Base-by-base conservation (phyloP, 1,140 invertebrate genomes). In the Apis florea region DNA sequence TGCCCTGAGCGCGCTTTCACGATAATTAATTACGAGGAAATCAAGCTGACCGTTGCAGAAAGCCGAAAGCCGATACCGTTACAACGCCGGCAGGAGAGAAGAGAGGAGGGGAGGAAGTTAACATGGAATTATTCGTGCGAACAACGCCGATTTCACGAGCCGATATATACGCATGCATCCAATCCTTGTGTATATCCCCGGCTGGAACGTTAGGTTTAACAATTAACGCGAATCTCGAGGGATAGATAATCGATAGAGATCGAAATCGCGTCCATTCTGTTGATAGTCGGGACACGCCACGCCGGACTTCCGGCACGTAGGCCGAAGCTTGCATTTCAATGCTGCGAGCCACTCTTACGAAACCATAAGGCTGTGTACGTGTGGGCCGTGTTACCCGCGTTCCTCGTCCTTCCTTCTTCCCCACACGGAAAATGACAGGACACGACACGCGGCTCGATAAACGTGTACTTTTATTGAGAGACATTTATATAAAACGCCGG, bases 311-410 rank as follows among this genome's bases (percentile, higher is more conserved):
- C 85, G 85, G 85, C 84, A 86, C 84, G 71, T 86, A 67, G 79
- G 13, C 85, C 40, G n/a, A 85, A 83, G 85, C 85, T 86, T 86
- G 85, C 85, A 86, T 86, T 83, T 86, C 76, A 86, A 86, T 86
- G 63, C 47, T 53, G 24, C 61, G 61, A 26, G 59, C 31, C 53
- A 40, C 51, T 83, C 66, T 86, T 83, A 86, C 84, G 71, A 86
- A 76, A 86, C 75, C 47, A 61, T 83, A 75, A 76, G 67, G 24
- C 59, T 68, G 70, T 70, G 49, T 70, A 56, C 19, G 58, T 72
- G 83, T 85, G 72, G 63, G 54, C 68, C 31, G 83, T 40, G 59
- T 68, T 68, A 54, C 56, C 72, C 15, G 49, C 64, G 47, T 40
- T 21, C n/a, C 47, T n/a, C 8, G 26, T 24, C 19, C 21, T 51